Conservation (phyloP, 1,140 invertebrate species). For the Acromyrmex heyeri region DNA sequence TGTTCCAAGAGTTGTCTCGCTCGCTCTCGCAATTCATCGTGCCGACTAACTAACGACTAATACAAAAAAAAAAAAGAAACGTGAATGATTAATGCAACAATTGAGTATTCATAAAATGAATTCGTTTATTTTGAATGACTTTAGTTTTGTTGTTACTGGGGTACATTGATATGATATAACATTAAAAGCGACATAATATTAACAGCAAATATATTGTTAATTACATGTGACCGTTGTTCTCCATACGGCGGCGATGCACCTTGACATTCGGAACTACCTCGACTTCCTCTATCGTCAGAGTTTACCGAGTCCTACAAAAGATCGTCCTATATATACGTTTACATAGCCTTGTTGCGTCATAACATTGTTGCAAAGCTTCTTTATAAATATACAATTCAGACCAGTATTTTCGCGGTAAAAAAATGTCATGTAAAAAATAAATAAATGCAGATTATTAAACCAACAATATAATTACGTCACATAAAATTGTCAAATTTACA, state of each 20-base stretch:
- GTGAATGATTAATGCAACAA: not conserved
- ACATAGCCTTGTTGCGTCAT: not conserved
- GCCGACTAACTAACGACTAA: constrained; percentile 91
- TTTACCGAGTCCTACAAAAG: constrained; percentile 74
- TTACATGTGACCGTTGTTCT: constrained; percentile 84
- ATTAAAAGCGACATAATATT: constrained; percentile 15
- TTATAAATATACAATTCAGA: not conserved
- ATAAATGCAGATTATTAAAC: constrained; percentile 31
- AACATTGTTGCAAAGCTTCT: constrained; percentile 38
- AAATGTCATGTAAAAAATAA: constrained; percentile 4
- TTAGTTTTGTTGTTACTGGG: not conserved
- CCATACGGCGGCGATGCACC: constrained; percentile 81
- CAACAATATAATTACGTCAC: constrained; percentile 12
- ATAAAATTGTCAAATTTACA: constrained; percentile 20
- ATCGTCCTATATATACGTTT: constrained; percentile 21
- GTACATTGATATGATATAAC: not conserved
- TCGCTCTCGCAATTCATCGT: constrained; percentile 95
- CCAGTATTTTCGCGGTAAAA: not conserved
- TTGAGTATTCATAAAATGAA: not conserved
- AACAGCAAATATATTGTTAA: constrained; percentile 65
- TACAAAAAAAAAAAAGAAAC: constrained; percentile 78
- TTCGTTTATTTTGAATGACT: constrained; percentile 1
- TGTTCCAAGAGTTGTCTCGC: constrained; percentile 96
- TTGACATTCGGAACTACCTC: constrained; percentile 82
- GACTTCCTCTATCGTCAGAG: constrained; percentile 80